Conservation (phyloP, 1,140 invertebrate species). For the Meloidogyne hapla region DNA sequence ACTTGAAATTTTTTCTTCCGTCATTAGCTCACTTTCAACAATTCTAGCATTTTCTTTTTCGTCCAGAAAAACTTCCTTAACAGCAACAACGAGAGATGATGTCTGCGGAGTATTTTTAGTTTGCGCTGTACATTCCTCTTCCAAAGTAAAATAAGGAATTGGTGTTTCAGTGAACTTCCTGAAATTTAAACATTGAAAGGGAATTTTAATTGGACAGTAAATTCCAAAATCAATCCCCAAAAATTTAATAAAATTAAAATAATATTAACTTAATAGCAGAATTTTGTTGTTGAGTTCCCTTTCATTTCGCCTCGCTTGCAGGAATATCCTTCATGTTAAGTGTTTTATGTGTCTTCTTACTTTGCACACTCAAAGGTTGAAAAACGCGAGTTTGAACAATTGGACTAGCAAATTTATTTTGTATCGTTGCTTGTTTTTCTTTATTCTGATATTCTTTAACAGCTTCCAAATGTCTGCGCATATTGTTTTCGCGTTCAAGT, state of each 20-base stretch:
- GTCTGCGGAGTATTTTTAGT: not conserved
- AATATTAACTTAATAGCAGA: too few relatives aligned
- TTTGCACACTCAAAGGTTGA: too few relatives aligned
- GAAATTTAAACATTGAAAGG: too few relatives aligned
- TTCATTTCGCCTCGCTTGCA: not conserved
- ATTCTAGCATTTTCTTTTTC: slow-evolving; percentile 3
- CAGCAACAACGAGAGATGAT: not conserved
- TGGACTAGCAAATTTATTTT: not conserved
- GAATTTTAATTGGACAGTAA: too few relatives aligned
- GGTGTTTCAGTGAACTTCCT: too few relatives aligned
- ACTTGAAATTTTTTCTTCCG: not conserved
- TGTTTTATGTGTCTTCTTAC: not conserved
- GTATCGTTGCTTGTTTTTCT: not conserved
- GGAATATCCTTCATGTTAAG: not conserved
- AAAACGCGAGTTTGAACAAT: not conserved
- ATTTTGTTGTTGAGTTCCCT: too few relatives aligned
- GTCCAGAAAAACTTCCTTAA: not conserved
- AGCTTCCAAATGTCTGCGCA: not conserved
- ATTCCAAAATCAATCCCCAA: too few relatives aligned
- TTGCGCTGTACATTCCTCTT: not conserved
- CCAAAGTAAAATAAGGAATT: too few relatives aligned
- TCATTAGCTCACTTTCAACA: too few relatives aligned
- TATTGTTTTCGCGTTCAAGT: slow-evolving; percentile 13
- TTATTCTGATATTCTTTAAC: not conserved
- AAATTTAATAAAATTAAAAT: too few relatives aligned